Conservation (phyloP, 2,113 vertebrate genomes). For the Oreochromis niloticus region DNA sequence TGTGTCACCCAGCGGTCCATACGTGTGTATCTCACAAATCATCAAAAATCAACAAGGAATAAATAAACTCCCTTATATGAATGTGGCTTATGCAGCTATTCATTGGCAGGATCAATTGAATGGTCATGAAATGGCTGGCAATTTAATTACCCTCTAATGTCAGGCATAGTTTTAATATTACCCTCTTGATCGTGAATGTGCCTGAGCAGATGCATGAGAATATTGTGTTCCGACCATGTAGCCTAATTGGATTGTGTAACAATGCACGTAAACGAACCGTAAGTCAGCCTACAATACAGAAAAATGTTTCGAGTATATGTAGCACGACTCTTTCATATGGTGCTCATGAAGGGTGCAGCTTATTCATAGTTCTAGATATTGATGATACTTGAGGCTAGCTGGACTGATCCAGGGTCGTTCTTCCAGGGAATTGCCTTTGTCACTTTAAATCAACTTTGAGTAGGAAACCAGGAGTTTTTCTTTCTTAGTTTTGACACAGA, state of each 20-base stretch:
- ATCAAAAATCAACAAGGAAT: background rate
- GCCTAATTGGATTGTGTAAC: background rate
- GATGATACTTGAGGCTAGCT: background rate
- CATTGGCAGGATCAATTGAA: constrained; percentile 24
- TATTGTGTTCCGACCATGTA: background rate
- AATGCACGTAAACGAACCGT: background rate
- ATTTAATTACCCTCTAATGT: constrained; percentile 22
- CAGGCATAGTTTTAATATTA: background rate
- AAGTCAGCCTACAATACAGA: background rate
- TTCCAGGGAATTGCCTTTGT: background rate
- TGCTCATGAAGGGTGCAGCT: background rate
- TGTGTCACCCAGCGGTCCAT: background rate
- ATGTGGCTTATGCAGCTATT: background rate
- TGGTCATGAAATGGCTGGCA: background rate
- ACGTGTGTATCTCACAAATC: background rate
- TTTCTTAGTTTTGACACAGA: background rate
- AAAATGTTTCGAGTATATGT: background rate
- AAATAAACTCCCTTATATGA: background rate
- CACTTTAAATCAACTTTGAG: background rate
- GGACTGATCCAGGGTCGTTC: background rate
- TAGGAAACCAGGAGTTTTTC: background rate
- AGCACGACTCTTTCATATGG: background rate
- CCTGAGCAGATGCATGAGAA: background rate
- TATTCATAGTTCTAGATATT: background rate
- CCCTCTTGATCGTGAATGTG: background rate